Evolutionary conservation across 1,140 invertebrate genomes (phyloP).

Genomic region (Polyergus mexicanus): DNA sequence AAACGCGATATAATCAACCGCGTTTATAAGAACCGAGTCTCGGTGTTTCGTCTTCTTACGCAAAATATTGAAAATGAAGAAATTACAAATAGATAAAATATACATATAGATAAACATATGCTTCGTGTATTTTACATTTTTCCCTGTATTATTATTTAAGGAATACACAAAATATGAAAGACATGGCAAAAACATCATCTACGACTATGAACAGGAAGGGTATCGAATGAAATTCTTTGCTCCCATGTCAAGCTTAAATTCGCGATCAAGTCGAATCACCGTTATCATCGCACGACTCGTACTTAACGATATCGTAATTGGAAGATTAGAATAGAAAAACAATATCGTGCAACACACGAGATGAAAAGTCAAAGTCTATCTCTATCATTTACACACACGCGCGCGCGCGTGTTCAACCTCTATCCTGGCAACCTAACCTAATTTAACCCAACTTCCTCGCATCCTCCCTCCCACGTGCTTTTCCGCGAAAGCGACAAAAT

Average conservation of each 20-base stretch:
- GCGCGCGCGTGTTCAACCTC: not conserved
- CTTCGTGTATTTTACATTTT: no score
- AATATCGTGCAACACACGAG: not conserved
- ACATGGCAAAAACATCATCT: no score
- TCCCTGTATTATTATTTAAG: no score
- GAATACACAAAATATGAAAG: no score
- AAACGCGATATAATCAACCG: no score
- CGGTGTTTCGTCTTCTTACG: no score
- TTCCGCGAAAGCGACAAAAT: slow-evolving; percentile 12
- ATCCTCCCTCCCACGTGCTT: not conserved
- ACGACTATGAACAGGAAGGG: no score
- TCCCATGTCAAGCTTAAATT: not conserved
- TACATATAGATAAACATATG: no score
- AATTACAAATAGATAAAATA: no score
- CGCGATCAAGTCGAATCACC: not conserved
- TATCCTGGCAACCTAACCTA: not conserved
- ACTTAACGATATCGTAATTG: not conserved
- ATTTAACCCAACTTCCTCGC: not conserved
- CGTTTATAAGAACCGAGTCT: no score
- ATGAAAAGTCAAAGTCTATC: no score
- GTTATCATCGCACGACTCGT: not conserved
- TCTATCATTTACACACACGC: not conserved
- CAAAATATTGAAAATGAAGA: no score
- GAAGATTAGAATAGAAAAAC: not conserved
- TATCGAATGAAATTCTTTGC: not conserved